Conservation (phyloP, 2,888 invertebrate species). For the Bhutanitis thaidina region DNA sequence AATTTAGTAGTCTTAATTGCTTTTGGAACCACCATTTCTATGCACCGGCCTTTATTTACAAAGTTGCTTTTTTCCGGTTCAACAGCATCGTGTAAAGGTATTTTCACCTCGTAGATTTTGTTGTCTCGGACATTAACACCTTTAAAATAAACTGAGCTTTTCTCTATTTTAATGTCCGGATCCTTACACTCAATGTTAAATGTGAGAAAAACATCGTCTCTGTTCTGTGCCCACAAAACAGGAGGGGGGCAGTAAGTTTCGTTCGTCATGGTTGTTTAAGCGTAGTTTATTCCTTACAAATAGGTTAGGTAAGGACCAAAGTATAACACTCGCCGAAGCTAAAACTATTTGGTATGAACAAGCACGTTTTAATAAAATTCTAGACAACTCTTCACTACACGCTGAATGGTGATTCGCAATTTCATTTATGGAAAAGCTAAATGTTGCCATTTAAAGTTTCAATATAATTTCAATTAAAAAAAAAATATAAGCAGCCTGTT, state of each 20-base stretch:
- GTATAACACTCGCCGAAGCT: neutral
- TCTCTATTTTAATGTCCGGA: slow-evolving; percentile 88
- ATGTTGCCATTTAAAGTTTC: slow-evolving; percentile 11
- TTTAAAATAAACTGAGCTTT: slow-evolving; percentile 88
- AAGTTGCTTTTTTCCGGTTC: slow-evolving; percentile 87
- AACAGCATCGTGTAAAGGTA: slow-evolving; percentile 91
- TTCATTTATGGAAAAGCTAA: neutral
- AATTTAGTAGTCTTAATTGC: slow-evolving; percentile 86
- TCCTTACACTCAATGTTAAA: slow-evolving; percentile 94
- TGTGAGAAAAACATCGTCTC: slow-evolving; percentile 90
- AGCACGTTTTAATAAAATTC: slow-evolving; percentile 19
- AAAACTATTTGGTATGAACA: neutral
- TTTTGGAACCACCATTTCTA: slow-evolving; percentile 87
- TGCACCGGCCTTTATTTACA: slow-evolving; percentile 86
- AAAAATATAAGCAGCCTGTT: too few species aligned
- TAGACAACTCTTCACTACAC: slow-evolving; percentile 22
- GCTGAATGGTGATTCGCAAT: neutral
- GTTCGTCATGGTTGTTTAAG: slow-evolving; percentile 59
- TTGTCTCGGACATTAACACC: slow-evolving; percentile 91
- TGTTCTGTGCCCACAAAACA: slow-evolving; percentile 96
- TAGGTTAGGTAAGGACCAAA: neutral
- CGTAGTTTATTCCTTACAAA: slow-evolving; percentile 1
- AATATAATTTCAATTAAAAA: too few species aligned
- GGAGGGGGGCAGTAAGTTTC: slow-evolving; percentile 84
- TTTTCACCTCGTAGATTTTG: slow-evolving; percentile 92